Percentiles rank a stretch among this genome's conserved stretches.
phyloP scores from a whole-genome alignment of 92 coral and sea anemone genomes.

The Epizoanthus fatuus region DNA sequence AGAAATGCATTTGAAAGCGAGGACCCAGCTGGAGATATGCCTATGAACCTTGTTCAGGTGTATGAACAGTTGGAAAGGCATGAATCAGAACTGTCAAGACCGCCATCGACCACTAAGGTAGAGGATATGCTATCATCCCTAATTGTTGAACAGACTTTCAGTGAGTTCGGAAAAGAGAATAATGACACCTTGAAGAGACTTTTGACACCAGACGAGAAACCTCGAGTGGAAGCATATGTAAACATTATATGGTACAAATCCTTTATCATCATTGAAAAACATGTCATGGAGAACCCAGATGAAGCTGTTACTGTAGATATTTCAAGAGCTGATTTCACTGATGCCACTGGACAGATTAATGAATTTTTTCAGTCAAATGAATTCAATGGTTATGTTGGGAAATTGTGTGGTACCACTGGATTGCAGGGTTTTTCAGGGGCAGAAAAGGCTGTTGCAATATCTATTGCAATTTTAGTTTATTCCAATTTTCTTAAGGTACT shows the following conservation, averaged over 20 bases:
- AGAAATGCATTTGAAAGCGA: not conserved
- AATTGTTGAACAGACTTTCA: no score
- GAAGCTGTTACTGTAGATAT: not conserved
- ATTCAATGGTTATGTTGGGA: not conserved
- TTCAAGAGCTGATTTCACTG: not conserved
- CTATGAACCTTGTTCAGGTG: not conserved
- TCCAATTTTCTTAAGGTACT: not conserved
- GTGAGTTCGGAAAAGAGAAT: not conserved
- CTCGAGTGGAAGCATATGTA: no score
- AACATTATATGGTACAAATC: no score
- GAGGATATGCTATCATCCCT: not conserved
- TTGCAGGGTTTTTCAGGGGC: no score
- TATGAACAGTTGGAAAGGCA: slow-evolving; percentile 1
- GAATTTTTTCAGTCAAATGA: not conserved
- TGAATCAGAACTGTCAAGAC: slow-evolving; percentile 12
- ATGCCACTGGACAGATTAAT: not conserved
- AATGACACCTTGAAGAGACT: not conserved
- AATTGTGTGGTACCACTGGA: no score
- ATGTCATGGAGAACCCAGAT: no score
- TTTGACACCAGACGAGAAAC: not conserved
- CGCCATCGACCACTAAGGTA: not conserved
- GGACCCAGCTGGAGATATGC: not conserved
- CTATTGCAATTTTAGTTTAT: not conserved
- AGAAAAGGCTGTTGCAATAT: not conserved
- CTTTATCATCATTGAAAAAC: no score